Evolutionary conservation across 2,113 vertebrate species (phyloP).

Genomic region (Lycocorax pyrrhopterus): DNA sequence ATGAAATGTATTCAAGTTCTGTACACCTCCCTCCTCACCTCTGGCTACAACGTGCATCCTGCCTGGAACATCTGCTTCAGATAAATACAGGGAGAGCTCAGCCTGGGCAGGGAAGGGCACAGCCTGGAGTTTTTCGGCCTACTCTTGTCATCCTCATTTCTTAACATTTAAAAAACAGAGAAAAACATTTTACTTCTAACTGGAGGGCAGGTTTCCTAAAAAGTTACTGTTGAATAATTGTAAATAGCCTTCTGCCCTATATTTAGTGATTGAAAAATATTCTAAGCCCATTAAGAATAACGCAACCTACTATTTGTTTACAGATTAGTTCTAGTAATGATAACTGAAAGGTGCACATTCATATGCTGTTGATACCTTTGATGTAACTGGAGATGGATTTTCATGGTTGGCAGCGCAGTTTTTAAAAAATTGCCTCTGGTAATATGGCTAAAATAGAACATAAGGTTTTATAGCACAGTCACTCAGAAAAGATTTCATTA

Average conservation of each 20-base stretch:
- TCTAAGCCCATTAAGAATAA: neutral
- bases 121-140: neutral
- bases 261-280: neutral
- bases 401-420: neutral
- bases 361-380: neutral
- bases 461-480: neutral
- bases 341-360: neutral
- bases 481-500: neutral
- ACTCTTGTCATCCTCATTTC: neutral
- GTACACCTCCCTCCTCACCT: constrained; percentile 48
- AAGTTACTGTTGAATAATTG: neutral
- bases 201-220: neutral
- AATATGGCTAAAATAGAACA: neutral
- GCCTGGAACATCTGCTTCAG: constrained; percentile 53
- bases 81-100: constrained; percentile 35
- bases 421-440: neutral
- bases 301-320: neutral
- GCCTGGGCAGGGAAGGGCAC: neutral
- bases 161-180: neutral
- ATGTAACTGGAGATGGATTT: neutral
- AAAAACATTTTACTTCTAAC: neutral
- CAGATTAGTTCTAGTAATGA: neutral
- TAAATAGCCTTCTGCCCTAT: neutral
- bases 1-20: constrained; percentile 2
- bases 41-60: constrained; percentile 16